These are phyloP conservation scores for Hycleus phaleratus DNA, from an alignment of 1,140 invertebrate genomes.

Conservation along the genomic window DNA sequence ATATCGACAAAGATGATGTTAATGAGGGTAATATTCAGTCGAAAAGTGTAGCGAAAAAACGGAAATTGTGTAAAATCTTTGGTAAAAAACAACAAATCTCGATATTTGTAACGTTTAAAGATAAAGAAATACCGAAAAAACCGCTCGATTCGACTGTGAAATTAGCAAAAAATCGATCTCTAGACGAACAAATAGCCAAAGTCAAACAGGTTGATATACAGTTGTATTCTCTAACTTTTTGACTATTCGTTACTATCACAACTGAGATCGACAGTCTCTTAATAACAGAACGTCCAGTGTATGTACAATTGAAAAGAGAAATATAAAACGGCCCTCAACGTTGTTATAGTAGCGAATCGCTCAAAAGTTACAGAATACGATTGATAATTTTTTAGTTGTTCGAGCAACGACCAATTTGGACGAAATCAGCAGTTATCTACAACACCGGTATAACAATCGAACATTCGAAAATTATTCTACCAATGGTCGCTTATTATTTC, in stretches of 20 bases:
- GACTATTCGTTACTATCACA: too few species aligned
- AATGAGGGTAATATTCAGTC: constrained; percentile 4
- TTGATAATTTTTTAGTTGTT: constrained; percentile 49
- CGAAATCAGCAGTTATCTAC: constrained; percentile 62
- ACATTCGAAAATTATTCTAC: constrained; percentile 71
- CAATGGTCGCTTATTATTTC: constrained; percentile 76
- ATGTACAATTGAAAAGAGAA: too few species aligned
- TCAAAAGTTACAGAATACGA: too few species aligned
- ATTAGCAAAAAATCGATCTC: constrained; percentile 12
- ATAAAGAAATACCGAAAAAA: constrained; percentile 21
- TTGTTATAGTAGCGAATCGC: too few species aligned
- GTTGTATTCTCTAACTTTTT: too few species aligned
- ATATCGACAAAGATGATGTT: constrained; percentile 16
- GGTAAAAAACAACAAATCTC: constrained; percentile 14
- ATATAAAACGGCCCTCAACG: too few species aligned
- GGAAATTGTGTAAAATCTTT: constrained; percentile 11
- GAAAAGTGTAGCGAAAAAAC: constrained; percentile 8
- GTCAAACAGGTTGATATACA: constrained; percentile 14
- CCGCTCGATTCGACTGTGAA: constrained; percentile 17
- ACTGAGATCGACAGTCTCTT: too few species aligned
- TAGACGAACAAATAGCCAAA: constrained; percentile 9
- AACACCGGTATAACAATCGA: constrained; percentile 54
- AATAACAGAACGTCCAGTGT: too few species aligned
- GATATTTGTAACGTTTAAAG: constrained; percentile 19
- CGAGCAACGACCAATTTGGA: constrained; percentile 77